These are phyloP conservation scores for Hetaerina titia DNA, from an alignment of 2,888 invertebrate genomes.

Conservation along the genomic window DNA sequence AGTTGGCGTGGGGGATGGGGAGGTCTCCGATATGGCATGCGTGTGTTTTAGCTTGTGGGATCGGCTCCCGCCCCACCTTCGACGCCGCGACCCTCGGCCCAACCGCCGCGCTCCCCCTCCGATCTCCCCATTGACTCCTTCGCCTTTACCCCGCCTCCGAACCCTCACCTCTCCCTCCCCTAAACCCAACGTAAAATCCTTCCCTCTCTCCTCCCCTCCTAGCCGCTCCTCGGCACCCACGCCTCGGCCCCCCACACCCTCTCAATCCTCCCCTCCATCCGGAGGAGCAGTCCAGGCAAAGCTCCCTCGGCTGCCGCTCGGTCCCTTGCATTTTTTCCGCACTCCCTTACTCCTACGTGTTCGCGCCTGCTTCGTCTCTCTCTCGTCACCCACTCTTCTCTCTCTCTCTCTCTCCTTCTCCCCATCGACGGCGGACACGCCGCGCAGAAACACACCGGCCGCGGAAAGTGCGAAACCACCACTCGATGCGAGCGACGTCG, in stretches of 20 bases:
- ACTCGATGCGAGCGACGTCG: neutral
- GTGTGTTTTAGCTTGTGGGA: neutral
- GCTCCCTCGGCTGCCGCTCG: neutral
- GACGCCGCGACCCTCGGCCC: neutral
- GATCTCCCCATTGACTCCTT: neutral
- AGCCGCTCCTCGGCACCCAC: neutral
- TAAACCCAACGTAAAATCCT: no score
- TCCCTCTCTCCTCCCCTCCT: neutral
- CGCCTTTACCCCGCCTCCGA: neutral
- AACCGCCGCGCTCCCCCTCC: neutral
- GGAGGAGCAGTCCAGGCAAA: slow-evolving; percentile 30
- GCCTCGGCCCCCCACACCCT: neutral
- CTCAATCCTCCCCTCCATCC: neutral
- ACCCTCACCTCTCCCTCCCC: neutral
- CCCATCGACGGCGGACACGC: neutral
- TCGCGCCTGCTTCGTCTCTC: neutral
- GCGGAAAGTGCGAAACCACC: no score
- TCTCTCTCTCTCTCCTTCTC: neutral
- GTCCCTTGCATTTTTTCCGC: neutral
- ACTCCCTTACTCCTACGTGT: neutral
- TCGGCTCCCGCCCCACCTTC: neutral
- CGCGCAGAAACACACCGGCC: neutral
- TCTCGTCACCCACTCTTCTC: neutral
- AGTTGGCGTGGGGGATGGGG: neutral
- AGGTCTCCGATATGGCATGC: neutral